phyloP scores from a whole-genome alignment of 2,888 invertebrate genomes.

The Amitus sp. region DNA sequence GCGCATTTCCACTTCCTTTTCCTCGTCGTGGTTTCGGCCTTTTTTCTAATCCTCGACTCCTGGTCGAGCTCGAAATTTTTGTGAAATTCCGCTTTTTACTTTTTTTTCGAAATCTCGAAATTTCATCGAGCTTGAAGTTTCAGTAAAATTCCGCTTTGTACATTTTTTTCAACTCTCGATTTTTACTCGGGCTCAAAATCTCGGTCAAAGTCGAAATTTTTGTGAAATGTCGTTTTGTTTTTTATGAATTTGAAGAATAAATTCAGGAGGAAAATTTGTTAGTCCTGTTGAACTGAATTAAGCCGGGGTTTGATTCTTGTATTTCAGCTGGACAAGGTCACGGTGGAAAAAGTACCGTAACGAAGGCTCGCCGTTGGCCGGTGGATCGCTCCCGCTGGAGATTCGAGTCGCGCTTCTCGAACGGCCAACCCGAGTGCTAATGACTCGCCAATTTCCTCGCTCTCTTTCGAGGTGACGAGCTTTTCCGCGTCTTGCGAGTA shows the following conservation, averaged over 20 bases:
- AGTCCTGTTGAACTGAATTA: background rate
- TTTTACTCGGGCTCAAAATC: background rate
- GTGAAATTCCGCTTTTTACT: background rate
- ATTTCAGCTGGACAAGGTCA: constrained; percentile 56
- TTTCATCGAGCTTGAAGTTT: background rate
- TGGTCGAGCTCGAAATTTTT: background rate
- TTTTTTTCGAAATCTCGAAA: no score
- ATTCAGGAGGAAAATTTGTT: background rate
- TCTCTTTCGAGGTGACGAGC: no score
- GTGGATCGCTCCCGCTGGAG: background rate
- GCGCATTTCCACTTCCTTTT: background rate
- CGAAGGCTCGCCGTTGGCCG: constrained; percentile 52
- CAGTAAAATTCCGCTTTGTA: background rate
- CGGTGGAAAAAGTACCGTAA: constrained; percentile 50
- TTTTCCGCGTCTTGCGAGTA: no score
- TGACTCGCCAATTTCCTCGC: background rate
- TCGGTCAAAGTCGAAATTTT: background rate
- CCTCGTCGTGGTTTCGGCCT: constrained; percentile 3
- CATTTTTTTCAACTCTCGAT: background rate
- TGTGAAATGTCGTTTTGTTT: background rate
- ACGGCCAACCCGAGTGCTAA: no score
- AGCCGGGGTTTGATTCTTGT: constrained; percentile 19
- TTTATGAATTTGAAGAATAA: background rate
- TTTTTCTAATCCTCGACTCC: background rate
- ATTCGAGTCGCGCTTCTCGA: background rate